Percentiles rank a stretch among this genome's conserved stretches.
These are phyloP conservation scores for Brachyptera risi DNA, from an alignment of 2,888 invertebrate species.

Conservation along the genomic window DNA sequence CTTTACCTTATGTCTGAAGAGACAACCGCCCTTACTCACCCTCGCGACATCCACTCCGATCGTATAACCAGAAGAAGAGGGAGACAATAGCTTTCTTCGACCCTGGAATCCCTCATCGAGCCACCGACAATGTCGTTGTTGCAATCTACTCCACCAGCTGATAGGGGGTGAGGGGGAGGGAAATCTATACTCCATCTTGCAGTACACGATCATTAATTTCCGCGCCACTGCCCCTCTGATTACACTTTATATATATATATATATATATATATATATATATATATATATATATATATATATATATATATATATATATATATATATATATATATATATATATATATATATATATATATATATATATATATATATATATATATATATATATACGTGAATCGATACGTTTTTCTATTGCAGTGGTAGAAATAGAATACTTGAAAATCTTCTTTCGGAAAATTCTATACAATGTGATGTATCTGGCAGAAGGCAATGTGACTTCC, in stretches of 20 bases:
- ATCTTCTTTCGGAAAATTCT: too few species aligned
- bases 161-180: neutral
- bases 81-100: conserved; percentile 8
- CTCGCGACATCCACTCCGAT: neutral
- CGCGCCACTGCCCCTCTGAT: conserved; percentile 18
- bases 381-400: too few species aligned
- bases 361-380: too few species aligned
- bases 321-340: too few species aligned
- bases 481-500: too few species aligned
- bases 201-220: conserved; percentile 10
- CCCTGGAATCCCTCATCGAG: neutral
- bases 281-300: too few species aligned
- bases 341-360: too few species aligned
- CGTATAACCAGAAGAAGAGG: conserved; percentile 3
- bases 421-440: too few species aligned
- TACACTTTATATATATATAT: neutral
- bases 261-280: too few species aligned
- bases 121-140: conserved; percentile 10
- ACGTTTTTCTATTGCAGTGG: too few species aligned
- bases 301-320: too few species aligned
- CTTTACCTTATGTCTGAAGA: conserved; percentile 19
- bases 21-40: neutral
- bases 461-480: too few species aligned
- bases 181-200: neutral
- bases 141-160: neutral